Evolutionary conservation across 2,797 vertebrate genomes (phyloP).

Genomic region (Malurus splendens): DNA sequence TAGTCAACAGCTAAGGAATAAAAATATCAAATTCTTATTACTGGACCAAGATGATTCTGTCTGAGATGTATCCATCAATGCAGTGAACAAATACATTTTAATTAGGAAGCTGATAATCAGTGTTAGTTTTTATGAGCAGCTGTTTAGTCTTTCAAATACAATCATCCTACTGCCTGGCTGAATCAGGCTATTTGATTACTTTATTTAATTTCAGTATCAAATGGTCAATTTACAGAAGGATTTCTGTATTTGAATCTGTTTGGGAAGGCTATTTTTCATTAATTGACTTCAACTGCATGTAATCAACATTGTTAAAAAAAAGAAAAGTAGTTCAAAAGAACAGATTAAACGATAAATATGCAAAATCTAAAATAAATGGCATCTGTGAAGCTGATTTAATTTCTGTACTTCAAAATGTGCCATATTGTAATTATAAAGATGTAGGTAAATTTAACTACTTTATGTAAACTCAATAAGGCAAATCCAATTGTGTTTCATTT

Average conservation of each 20-base stretch:
- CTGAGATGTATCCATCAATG: background rate
- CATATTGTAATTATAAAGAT: conserved; percentile 24
- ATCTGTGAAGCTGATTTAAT: conserved; percentile 5
- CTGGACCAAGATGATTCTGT: background rate
- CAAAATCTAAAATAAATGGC: conserved; percentile 1
- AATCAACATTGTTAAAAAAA: background rate
- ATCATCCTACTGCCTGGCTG: background rate
- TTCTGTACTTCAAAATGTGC: conserved; percentile 23
- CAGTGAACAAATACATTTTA: background rate
- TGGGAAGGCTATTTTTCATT: background rate
- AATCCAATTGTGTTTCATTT: conserved; percentile 42
- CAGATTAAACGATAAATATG: background rate
- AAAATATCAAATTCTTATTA: background rate
- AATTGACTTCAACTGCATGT: background rate
- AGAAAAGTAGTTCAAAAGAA: background rate
- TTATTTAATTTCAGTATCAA: conserved; percentile 1
- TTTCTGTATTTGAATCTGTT: background rate
- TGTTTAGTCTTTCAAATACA: background rate
- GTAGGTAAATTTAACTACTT: conserved; percentile 47
- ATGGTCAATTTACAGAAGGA: background rate
- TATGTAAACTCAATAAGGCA: conserved; percentile 29
- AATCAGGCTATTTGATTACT: background rate
- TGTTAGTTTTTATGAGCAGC: background rate
- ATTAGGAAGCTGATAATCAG: background rate
- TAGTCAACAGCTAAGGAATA: background rate